phyloP scores from a whole-genome alignment of 2,113 vertebrate species.

The Cynoglossus semilaevis region DNA sequence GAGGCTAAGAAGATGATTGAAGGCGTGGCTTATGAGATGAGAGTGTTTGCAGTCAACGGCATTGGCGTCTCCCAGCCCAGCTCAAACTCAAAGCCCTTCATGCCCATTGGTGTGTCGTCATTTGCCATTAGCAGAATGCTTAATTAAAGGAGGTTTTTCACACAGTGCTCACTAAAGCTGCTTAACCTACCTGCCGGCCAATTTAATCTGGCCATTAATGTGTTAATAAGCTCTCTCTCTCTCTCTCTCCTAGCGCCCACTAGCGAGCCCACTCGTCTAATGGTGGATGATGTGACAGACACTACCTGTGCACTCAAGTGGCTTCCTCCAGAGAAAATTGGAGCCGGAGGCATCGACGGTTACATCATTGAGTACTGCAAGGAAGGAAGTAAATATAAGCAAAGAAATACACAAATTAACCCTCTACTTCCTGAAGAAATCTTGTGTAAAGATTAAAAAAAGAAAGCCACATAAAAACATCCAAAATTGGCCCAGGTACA shows the following conservation, averaged over 20 bases:
- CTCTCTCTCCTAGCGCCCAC: slow-evolving; percentile 77
- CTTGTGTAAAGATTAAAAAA: too few species aligned
- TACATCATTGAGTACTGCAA: slow-evolving; percentile 88
- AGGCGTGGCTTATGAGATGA: slow-evolving; percentile 88
- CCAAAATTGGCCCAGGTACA: too few species aligned
- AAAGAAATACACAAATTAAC: neutral
- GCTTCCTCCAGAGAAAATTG: slow-evolving; percentile 83
- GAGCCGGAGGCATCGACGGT: slow-evolving; percentile 86
- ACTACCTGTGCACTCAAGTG: slow-evolving; percentile 85
- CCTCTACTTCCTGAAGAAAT: too few species aligned
- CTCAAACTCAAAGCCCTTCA: slow-evolving; percentile 78
- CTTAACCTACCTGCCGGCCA: slow-evolving; percentile 51
- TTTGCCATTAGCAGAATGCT: slow-evolving; percentile 35
- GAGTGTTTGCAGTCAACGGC: slow-evolving; percentile 85
- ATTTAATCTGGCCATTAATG: slow-evolving; percentile 43
- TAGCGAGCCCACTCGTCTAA: slow-evolving; percentile 81
- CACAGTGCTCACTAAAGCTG: slow-evolving; percentile 43
- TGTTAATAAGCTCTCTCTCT: slow-evolving; percentile 45
- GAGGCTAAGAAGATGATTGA: slow-evolving; percentile 91
- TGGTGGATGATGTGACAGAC: slow-evolving; percentile 86
- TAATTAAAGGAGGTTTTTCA: slow-evolving; percentile 51
- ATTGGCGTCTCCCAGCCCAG: slow-evolving; percentile 88
- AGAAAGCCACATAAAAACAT: too few species aligned
- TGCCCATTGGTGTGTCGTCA: slow-evolving; percentile 75
- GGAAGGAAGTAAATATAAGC: slow-evolving; percentile 79